Base-by-base conservation (phyloP, 2,797 vertebrate species). In the Sebastes oblongus region DNA sequence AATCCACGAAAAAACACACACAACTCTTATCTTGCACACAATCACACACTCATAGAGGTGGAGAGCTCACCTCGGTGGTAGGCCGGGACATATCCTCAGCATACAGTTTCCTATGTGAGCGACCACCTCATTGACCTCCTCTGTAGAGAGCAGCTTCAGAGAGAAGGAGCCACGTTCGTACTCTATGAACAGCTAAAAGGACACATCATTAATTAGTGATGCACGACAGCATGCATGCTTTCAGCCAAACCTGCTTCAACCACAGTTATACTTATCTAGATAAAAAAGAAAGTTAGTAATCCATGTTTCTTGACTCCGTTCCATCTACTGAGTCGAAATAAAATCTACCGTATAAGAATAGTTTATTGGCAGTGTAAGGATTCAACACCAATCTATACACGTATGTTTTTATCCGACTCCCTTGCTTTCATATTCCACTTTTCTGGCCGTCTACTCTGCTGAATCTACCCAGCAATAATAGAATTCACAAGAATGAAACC, bases 51-150 rank as follows among this genome's bases (percentile, higher is more conserved):
- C 1, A 11, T 1, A 29, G 5, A n/a, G 3, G 18, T 1, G 1
- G 96, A 54, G 96, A 54, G 96, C 97, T 95, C 93, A 99, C 98
- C 96, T 88, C 2, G 97, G 98, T 7, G 97, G 96, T 6, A 98
- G 88, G 84, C 97, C 97, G 0, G 98, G 98, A 91, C 98, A 98
- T 94, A 99, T 98, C 94, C 95, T 98, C 86, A 96, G 95, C 77
- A 99, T 93, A 89, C 96, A 98, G 90, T 95, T 96, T 83, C 98
- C 98, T 0, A 99, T 96, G 88, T 99, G 97, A 10, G 95, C 96
- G 82, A 99, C 95, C 86, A 98, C 96, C 12, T 99, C 98, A 0
- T 96, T 97, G 81, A 98, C 97, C 39, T 99, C 98, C 67, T 99
- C 98, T 0, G 96, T 95, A 2, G 97, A 97, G 0, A 92, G 92